Percentiles rank a stretch among this genome's conserved stretches.
Conservation (phyloP, 2,888 invertebrate genomes). For the Coremacera marginata region DNA sequence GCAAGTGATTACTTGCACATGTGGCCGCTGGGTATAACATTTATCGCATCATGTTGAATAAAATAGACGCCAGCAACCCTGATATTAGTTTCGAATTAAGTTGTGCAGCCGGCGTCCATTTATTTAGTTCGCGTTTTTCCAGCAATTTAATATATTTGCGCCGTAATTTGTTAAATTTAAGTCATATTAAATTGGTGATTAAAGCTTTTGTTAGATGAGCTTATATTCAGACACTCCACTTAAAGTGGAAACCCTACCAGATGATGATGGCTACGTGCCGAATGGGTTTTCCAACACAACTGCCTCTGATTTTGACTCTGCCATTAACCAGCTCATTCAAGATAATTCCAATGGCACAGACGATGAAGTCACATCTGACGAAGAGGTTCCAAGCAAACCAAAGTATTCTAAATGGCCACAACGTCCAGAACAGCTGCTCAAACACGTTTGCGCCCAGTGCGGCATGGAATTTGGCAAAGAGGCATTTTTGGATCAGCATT, state of each 20-base stretch:
- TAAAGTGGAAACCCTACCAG: not conserved
- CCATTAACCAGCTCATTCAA: conserved; percentile 12
- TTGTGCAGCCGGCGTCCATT: no score
- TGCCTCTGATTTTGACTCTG: conserved; percentile 5
- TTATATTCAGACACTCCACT: not conserved
- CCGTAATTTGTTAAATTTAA: not conserved
- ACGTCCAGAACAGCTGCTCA: conserved; percentile 62
- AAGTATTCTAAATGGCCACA: conserved; percentile 72
- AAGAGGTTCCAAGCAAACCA: not conserved
- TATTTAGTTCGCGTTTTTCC: no score
- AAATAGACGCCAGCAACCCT: no score
- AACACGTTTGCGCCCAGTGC: conserved; percentile 33
- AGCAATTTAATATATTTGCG: not conserved
- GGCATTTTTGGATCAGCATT: conserved; percentile 34
- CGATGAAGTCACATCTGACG: not conserved
- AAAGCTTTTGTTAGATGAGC: not conserved
- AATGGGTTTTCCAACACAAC: conserved; percentile 14
- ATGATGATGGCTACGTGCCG: conserved; percentile 25
- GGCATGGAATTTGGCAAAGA: conserved; percentile 37
- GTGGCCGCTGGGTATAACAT: no score
- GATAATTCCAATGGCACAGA: conserved; percentile 2
- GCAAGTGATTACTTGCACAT: no score
- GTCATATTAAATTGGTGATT: not conserved
- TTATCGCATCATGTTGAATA: no score
- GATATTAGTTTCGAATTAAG: no score